Percentiles rank a stretch among this genome's conserved stretches.
phyloP scores from a whole-genome alignment of 2,888 invertebrate species.

The Polydrusus tereticollis region DNA sequence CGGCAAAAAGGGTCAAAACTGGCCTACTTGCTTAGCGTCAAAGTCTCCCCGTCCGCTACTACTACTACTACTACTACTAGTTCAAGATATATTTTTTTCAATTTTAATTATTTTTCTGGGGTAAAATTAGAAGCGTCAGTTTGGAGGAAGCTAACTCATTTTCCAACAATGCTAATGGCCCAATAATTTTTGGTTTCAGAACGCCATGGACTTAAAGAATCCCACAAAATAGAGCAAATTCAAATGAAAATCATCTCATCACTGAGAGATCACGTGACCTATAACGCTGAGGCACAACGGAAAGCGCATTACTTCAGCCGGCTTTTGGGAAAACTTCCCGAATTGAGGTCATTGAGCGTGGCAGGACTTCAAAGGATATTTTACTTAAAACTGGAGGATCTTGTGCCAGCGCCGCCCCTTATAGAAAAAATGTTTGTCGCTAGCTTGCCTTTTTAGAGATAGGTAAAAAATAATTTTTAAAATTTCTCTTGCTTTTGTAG shows the following conservation, averaged over 20 bases:
- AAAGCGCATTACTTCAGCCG: constrained; percentile 95
- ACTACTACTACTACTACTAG: too few relatives aligned
- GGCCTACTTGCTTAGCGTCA: too few relatives aligned
- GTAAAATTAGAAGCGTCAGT: too few relatives aligned
- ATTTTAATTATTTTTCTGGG: too few relatives aligned
- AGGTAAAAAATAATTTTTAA: constrained; percentile 44
- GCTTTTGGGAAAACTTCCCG: constrained; percentile 91
- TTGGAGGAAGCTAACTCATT: too few relatives aligned
- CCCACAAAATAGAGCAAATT: constrained; percentile 91
- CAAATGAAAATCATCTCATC: constrained; percentile 98
- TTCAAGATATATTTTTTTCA: too few relatives aligned
- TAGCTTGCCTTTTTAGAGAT: constrained; percentile 88
- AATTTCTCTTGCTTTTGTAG: constrained; percentile 35
- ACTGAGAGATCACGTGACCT: constrained; percentile 95
- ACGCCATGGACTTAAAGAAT: constrained; percentile 92
- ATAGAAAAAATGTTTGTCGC: constrained; percentile 97
- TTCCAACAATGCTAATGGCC: too few relatives aligned
- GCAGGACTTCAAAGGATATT: constrained; percentile 96
- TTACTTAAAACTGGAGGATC: constrained; percentile 92
- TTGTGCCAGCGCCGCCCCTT: constrained; percentile 91
- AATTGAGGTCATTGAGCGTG: constrained; percentile 91
- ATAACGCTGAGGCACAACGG: constrained; percentile 88
- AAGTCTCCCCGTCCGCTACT: too few relatives aligned
- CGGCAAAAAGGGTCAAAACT: too few relatives aligned
- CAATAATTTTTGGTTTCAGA: constrained; percentile 71